These are phyloP conservation scores for Telmatherina bonti DNA, from an alignment of 2,797 vertebrate species.

Conservation along the genomic window DNA sequence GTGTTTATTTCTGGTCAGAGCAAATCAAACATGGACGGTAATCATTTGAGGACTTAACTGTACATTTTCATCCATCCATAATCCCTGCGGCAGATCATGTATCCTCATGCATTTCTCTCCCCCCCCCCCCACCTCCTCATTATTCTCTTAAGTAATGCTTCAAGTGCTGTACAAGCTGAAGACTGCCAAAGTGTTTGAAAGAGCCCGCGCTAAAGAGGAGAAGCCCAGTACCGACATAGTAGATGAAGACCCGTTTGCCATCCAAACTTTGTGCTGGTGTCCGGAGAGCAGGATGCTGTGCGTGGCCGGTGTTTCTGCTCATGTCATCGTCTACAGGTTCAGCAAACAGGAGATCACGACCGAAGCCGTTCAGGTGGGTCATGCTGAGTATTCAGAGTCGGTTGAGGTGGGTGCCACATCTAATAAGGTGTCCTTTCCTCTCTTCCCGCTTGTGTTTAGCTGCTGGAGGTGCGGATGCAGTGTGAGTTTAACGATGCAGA, in stretches of 20 bases:
- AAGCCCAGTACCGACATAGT: slow-evolving; percentile 91
- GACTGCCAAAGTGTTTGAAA: slow-evolving; percentile 98
- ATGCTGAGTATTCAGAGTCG: background rate
- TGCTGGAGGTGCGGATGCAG: slow-evolving; percentile 93
- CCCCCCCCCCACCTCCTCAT: background rate
- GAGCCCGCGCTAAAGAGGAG: slow-evolving; percentile 92
- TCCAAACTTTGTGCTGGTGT: slow-evolving; percentile 97
- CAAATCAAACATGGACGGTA: background rate
- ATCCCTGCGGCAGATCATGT: background rate
- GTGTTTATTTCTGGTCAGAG: background rate
- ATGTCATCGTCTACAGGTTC: slow-evolving; percentile 95
- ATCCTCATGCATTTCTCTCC: background rate
- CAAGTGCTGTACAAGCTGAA: slow-evolving; percentile 98
- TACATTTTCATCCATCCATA: background rate
- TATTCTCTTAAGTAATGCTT: slow-evolving; percentile 88
- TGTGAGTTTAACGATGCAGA: slow-evolving; percentile 91
- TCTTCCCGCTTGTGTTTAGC: slow-evolving; percentile 74
- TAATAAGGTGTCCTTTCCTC: background rate
- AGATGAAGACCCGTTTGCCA: slow-evolving; percentile 97
- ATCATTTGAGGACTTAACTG: background rate
- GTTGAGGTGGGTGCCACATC: background rate
- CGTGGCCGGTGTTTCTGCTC: slow-evolving; percentile 94
- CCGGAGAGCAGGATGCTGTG: slow-evolving; percentile 96
- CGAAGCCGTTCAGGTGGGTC: slow-evolving; percentile 92
- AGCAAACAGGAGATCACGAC: slow-evolving; percentile 95